Percentiles rank a stretch among this genome's conserved stretches.
These are phyloP conservation scores for Oxyura jamaicensis DNA, from an alignment of 2,113 vertebrate genomes.

Conservation along the genomic window DNA sequence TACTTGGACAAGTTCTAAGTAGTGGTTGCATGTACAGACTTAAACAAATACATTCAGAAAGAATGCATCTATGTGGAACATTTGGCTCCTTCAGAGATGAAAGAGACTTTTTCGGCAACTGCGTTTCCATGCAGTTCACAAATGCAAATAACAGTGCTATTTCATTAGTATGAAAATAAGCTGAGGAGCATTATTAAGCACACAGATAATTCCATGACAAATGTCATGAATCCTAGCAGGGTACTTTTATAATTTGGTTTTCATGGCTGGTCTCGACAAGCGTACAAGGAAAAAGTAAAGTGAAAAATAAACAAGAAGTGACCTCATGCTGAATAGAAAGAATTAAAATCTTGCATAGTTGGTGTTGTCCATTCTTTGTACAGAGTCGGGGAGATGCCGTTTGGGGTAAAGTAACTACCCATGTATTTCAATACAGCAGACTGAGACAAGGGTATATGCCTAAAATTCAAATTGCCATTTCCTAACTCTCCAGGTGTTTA, in stretches of 20 bases:
- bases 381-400: background rate
- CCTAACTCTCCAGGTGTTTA: background rate
- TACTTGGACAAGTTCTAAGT: background rate
- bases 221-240: conserved; percentile 15
- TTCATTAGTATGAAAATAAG: conserved; percentile 53
- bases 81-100: background rate
- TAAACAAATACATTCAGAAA: background rate
- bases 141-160: conserved; percentile 15
- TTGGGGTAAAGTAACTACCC: background rate
- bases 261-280: background rate
- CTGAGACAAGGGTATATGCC: background rate
- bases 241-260: conserved; percentile 32
- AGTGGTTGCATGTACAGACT: background rate
- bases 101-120: background rate
- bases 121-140: background rate
- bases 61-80: background rate
- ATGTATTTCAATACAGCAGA: background rate
- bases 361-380: background rate
- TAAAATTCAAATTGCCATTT: background rate
- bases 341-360: background rate
- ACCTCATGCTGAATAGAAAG: background rate
- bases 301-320: background rate
- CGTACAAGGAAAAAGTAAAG: conserved; percentile 4
- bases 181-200: background rate
- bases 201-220: conserved; percentile 37